Conservation (phyloP, 1,140 invertebrate species). For the Caenorhabditis brenneri region DNA sequence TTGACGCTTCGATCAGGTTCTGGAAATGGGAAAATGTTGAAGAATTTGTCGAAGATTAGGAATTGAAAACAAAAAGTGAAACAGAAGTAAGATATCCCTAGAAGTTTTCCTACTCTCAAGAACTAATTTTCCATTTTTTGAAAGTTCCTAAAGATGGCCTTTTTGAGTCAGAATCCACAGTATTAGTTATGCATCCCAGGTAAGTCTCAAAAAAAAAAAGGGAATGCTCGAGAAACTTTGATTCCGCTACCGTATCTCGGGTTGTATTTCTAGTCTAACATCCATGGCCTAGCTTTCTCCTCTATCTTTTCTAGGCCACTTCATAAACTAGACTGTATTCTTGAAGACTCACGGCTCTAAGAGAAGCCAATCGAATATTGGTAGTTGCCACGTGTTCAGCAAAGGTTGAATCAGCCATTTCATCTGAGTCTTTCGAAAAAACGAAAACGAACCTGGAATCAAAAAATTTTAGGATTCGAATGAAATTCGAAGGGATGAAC, state of each 20-base stretch:
- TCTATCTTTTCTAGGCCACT: too few species aligned
- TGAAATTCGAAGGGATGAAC: background rate
- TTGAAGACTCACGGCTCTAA: background rate
- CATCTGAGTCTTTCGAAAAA: background rate
- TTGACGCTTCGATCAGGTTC: conserved; percentile 10
- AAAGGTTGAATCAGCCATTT: conserved; percentile 29
- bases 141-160: too few species aligned
- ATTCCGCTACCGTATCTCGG: too few species aligned
- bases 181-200: background rate
- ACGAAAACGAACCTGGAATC: background rate
- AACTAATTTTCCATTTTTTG: too few species aligned
- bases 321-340: too few species aligned
- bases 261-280: too few species aligned
- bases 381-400: conserved; percentile 31
- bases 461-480: background rate
- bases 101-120: too few species aligned
- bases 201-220: background rate
- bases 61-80: too few species aligned
- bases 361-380: conserved; percentile 10
- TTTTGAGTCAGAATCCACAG: too few species aligned
- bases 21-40: conserved; percentile 11
- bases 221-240: too few species aligned
- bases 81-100: too few species aligned
- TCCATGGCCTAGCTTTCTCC: too few species aligned
- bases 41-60: background rate